These are phyloP conservation scores for Chloroclysta siterata DNA, from an alignment of 2,888 invertebrate species.

Conservation along the genomic window DNA sequence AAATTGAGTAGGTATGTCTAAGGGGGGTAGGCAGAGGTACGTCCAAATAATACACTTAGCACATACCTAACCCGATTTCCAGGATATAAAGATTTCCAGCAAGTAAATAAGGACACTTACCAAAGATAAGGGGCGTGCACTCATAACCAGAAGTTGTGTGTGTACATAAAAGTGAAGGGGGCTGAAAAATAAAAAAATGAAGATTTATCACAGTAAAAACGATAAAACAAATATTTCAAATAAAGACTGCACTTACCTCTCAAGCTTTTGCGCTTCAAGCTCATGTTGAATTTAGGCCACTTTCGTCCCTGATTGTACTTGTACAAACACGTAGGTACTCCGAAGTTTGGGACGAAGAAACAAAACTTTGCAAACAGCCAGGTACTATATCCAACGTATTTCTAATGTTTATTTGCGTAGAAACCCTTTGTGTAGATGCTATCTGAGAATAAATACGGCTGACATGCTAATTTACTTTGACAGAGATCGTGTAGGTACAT, in stretches of 20 bases:
- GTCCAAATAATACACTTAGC: no score
- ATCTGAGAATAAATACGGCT: slow-evolving; percentile 18
- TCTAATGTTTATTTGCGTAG: slow-evolving; percentile 24
- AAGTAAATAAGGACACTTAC: no score
- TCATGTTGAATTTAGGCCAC: slow-evolving; percentile 6
- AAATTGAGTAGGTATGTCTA: no score
- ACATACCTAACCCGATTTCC: no score
- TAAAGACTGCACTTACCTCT: background rate
- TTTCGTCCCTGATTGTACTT: slow-evolving; percentile 10
- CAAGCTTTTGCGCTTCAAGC: background rate
- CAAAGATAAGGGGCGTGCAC: no score
- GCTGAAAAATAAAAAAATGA: no score
- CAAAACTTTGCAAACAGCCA: slow-evolving; percentile 18
- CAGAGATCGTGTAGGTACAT: background rate
- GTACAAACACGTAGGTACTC: slow-evolving; percentile 13
- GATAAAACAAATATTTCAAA: background rate
- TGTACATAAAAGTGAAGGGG: no score
- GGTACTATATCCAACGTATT: slow-evolving; percentile 5
- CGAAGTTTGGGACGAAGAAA: slow-evolving; percentile 19
- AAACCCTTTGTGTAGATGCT: slow-evolving; percentile 19
- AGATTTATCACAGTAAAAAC: no score
- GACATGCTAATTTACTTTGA: slow-evolving; percentile 24
- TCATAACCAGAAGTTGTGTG: no score
- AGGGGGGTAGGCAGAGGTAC: no score
- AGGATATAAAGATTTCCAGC: no score